A percentile compares a stretch with the other conserved stretches of the same genome.
phyloP scores from a whole-genome alignment of 2,888 invertebrate genomes.

The Choreutis nemorana region DNA sequence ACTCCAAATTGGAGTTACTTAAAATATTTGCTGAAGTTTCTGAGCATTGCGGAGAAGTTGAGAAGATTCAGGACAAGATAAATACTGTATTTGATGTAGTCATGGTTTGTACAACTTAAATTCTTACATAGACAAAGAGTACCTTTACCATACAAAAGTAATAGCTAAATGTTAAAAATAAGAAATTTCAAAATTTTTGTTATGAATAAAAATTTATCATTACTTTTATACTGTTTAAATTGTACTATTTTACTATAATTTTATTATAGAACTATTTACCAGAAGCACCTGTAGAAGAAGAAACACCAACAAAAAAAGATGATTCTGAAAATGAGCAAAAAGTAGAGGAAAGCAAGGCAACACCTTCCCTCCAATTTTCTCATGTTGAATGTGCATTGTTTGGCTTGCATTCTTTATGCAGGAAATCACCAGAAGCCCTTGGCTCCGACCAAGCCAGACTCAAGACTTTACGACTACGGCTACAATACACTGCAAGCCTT shows the following conservation, averaged over 20 bases:
- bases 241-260: no score
- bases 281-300: constrained; percentile 77
- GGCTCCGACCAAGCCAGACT: constrained; percentile 75
- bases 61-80: constrained; percentile 77
- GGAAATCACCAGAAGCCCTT: constrained; percentile 77
- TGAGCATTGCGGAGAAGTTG: constrained; percentile 77
- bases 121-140: constrained; percentile 2
- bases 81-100: constrained; percentile 79
- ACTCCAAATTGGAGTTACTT: constrained; percentile 78
- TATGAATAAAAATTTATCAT: no score
- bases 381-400: constrained; percentile 92
- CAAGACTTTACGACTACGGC: constrained; percentile 85
- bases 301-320: constrained; percentile 42
- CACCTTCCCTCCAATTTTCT: constrained; percentile 91
- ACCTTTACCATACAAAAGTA: background rate
- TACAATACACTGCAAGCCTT: constrained; percentile 92
- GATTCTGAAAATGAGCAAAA: constrained; percentile 23
- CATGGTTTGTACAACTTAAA: constrained; percentile 70
- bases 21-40: constrained; percentile 89
- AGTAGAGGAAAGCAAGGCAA: constrained; percentile 47
- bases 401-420: constrained; percentile 77
- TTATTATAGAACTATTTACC: constrained; percentile 88
- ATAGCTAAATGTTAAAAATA: no score
- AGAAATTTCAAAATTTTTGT: no score
- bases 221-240: no score